phyloP scores from a whole-genome alignment of 2,113 vertebrate species.

The Anas platyrhynchos region DNA sequence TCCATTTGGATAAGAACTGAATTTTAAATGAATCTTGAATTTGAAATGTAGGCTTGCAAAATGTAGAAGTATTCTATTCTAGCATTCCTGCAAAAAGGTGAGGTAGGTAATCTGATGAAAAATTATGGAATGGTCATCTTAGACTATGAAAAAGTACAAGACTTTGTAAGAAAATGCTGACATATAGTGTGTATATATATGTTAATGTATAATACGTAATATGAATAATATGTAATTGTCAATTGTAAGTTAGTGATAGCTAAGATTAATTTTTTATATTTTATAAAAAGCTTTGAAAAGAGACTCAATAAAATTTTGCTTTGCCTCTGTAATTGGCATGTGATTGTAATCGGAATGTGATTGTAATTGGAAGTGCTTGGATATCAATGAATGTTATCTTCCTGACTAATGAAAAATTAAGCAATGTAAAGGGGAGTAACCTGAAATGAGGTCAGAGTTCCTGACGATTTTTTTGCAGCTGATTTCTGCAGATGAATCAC shows the following conservation, averaged over 20 bases:
- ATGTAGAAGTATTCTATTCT: neutral
- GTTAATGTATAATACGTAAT: neutral
- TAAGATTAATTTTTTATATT: neutral
- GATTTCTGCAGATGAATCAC: conserved; percentile 16
- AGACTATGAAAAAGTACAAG: neutral
- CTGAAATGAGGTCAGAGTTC: neutral
- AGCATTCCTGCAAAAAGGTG: neutral
- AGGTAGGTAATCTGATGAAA: neutral
- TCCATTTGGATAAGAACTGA: neutral
- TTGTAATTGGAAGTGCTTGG: neutral
- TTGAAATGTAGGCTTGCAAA: neutral
- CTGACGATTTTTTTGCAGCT: neutral
- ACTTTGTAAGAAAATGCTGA: neutral
- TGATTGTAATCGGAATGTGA: neutral
- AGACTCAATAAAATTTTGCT: neutral
- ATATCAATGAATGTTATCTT: neutral
- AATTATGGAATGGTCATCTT: neutral
- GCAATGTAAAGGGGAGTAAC: neutral
- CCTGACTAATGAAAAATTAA: neutral
- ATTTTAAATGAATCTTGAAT: neutral
- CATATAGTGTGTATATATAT: neutral
- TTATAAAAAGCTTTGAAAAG: neutral
- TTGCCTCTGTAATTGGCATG: neutral
- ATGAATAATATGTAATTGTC: neutral
- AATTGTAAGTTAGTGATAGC: neutral